Percentiles rank a stretch among this genome's conserved stretches.
Evolutionary conservation across 2,888 invertebrate genomes (phyloP).

Genomic region (Spatulosminthurus flaviceps): DNA sequence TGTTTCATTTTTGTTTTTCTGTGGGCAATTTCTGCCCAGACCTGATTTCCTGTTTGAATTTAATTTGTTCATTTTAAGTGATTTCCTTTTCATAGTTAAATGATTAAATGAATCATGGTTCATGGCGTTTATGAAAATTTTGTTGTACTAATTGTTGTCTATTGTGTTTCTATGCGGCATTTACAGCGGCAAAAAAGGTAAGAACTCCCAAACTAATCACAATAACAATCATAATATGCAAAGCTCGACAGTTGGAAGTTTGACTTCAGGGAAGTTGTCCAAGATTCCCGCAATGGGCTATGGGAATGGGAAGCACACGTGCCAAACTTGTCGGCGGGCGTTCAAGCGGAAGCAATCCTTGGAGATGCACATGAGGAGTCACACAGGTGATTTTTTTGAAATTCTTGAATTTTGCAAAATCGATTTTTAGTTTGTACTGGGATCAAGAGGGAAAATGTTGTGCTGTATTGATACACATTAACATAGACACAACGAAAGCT

Average conservation of each 20-base stretch:
- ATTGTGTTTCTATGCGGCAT: neutral
- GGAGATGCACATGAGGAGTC: constrained; percentile 63
- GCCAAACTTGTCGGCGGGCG: constrained; percentile 46
- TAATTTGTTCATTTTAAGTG: too few species aligned
- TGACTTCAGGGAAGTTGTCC: constrained; percentile 39
- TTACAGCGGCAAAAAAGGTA: constrained; percentile 41
- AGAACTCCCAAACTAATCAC: constrained; percentile 40
- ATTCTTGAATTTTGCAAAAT: too few species aligned
- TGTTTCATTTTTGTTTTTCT: constrained; percentile 22
- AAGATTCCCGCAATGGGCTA: constrained; percentile 46
- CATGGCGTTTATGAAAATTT: neutral
- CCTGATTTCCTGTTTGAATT: too few species aligned
- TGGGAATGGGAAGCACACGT: constrained; percentile 45
- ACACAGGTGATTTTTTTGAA: constrained; percentile 60
- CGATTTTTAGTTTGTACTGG: too few species aligned
- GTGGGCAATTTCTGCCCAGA: neutral
- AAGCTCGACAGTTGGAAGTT: constrained; percentile 40
- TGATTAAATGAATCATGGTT: neutral
- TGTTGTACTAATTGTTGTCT: neutral
- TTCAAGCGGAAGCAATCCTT: constrained; percentile 57
- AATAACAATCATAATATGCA: constrained; percentile 40
- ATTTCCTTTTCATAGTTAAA: too few species aligned
- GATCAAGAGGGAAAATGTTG: too few species aligned
- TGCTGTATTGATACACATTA: too few species aligned
- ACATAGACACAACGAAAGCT: too few species aligned